Conservation (phyloP, 2,797 vertebrate genomes). For the Sebastolobus altivelis region DNA sequence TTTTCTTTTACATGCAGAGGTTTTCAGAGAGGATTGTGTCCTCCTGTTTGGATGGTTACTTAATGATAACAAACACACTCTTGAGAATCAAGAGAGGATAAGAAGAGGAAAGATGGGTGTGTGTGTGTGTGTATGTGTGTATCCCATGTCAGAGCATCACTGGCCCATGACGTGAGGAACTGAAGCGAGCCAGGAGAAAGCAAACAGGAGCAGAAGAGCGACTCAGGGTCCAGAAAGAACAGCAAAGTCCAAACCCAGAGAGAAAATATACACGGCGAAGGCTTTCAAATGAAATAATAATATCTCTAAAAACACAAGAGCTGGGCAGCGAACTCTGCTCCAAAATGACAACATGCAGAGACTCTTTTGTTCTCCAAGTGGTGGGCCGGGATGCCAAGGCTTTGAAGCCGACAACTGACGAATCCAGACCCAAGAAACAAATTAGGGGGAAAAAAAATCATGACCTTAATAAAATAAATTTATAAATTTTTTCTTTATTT, state of each 20-base stretch:
- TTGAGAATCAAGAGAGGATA: conserved; percentile 32
- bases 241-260: conserved; percentile 30
- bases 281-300: conserved; percentile 52
- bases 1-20: conserved; percentile 2
- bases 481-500: conserved; percentile 54
- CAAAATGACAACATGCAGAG: conserved; percentile 61
- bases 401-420: conserved; percentile 73
- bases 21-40: conserved; percentile 3
- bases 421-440: conserved; percentile 62
- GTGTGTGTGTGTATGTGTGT: neutral
- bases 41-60: conserved; percentile 34
- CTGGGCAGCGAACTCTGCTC: conserved; percentile 46
- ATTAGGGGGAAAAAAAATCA: conserved; percentile 12
- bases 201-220: conserved; percentile 61
- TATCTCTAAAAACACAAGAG: conserved; percentile 57
- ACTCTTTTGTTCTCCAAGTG: conserved; percentile 65
- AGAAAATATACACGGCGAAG: conserved; percentile 55
- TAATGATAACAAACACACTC: conserved; percentile 57
- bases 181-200: conserved; percentile 53
- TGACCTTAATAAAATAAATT: conserved; percentile 59
- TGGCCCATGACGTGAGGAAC: conserved; percentile 47
- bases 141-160: conserved; percentile 25
- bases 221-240: conserved; percentile 34
- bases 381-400: conserved; percentile 47
- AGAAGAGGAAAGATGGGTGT: conserved; percentile 18